A percentile compares a stretch with the other conserved stretches of the same genome.
phyloP scores from a whole-genome alignment of 2,113 vertebrate species.

The Misgurnus mizolepis region DNA sequence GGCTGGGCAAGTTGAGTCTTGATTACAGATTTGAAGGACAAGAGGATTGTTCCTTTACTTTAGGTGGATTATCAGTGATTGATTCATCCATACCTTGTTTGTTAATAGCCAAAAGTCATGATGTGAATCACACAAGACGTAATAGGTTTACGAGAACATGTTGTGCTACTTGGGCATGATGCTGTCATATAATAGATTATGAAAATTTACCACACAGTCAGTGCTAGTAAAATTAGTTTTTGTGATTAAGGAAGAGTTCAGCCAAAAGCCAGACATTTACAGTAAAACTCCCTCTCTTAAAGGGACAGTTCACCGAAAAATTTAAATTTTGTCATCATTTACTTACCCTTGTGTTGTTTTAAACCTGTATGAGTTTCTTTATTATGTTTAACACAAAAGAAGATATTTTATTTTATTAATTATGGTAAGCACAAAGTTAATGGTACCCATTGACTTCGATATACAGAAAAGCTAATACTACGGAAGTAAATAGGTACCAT shows the following conservation, averaged over 20 bases:
- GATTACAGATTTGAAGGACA: slow-evolving; percentile 27
- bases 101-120: not conserved
- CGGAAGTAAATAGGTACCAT: too few species aligned
- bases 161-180: not conserved
- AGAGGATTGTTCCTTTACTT: slow-evolving; percentile 31
- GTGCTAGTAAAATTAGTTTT: not conserved
- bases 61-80: slow-evolving; percentile 19
- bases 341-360: too few species aligned
- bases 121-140: slow-evolving; percentile 3
- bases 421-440: too few species aligned
- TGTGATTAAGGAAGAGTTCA: not conserved
- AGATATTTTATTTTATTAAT: too few species aligned
- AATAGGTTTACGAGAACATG: not conserved
- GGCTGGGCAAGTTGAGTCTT: slow-evolving; percentile 38
- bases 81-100: slow-evolving; percentile 14
- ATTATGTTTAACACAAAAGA: too few species aligned
- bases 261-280: too few species aligned
- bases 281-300: too few species aligned
- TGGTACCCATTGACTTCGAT: too few species aligned
- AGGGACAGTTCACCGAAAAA: not conserved
- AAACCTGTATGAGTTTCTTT: too few species aligned
- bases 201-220: not conserved
- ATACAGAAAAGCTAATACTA: too few species aligned
- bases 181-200: not conserved
- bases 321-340: not conserved